Percentiles rank a stretch among this genome's conserved stretches.
phyloP scores from a whole-genome alignment of 2,797 vertebrate genomes.

The Darevskia mixta region DNA sequence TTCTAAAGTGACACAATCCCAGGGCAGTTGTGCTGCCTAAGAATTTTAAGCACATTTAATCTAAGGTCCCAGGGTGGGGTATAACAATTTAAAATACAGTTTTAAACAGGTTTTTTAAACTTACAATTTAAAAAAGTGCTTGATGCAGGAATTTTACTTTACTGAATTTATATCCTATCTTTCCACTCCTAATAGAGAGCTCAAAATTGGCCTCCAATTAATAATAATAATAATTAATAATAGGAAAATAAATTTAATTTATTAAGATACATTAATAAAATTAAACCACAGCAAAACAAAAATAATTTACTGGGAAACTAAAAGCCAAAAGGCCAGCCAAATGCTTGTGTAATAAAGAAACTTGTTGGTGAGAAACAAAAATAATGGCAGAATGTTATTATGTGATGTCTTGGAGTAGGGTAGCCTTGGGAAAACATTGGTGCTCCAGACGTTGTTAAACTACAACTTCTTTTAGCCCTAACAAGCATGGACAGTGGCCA shows the following conservation, averaged over 20 bases:
- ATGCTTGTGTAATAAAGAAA: not conserved
- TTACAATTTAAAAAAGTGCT: not conserved
- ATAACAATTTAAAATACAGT: too few relatives aligned
- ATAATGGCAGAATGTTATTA: not conserved
- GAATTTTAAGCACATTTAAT: too few relatives aligned
- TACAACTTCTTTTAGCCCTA: too few relatives aligned
- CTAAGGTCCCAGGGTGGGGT: too few relatives aligned
- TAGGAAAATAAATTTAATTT: slow-evolving; percentile 4
- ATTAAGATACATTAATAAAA: slow-evolving; percentile 7
- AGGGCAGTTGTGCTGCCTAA: not conserved
- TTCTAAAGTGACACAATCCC: not conserved
- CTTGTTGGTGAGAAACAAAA: not conserved
- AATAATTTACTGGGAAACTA: not conserved
- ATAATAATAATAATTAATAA: not conserved
- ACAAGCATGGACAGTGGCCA: too few relatives aligned
- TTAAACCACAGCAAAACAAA: not conserved
- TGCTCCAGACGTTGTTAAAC: too few relatives aligned
- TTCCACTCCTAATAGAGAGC: not conserved
- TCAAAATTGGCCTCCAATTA: not conserved
- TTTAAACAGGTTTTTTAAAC: too few relatives aligned
- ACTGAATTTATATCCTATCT: not conserved
- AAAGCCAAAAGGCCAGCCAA: not conserved
- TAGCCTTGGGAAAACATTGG: too few relatives aligned
- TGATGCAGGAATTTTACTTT: not conserved
- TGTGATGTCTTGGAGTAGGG: too few relatives aligned